Evolutionary conservation across 30 jellyfish, hydroid and myxozoan species (phyloP).

Genomic region (Hydractinia echinata): DNA sequence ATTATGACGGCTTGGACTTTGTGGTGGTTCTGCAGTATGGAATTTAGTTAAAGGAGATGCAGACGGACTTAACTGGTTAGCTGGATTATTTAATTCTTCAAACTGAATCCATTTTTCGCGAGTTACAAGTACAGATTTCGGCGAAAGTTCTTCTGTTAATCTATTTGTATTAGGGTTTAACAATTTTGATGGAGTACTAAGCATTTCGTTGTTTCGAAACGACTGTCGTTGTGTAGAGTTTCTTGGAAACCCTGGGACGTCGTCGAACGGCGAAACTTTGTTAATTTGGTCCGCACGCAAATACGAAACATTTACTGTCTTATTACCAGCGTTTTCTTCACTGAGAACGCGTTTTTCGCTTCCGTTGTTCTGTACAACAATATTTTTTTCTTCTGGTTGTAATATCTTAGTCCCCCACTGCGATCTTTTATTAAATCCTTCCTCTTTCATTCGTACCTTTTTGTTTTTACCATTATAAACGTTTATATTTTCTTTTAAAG

Average conservation of each 20-base stretch:
- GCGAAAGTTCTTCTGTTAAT: not conserved
- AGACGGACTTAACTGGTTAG: not conserved
- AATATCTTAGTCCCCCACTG: too few species aligned
- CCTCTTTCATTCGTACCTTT: too few species aligned
- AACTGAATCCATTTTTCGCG: conserved; percentile 29
- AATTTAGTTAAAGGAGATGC: too few species aligned
- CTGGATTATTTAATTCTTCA: not conserved
- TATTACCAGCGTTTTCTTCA: not conserved
- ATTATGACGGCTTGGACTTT: not conserved
- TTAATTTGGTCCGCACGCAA: conserved; percentile 11
- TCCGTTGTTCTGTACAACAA: too few species aligned
- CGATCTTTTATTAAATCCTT: too few species aligned
- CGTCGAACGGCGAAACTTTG: conserved; percentile 26
- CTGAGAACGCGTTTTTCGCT: too few species aligned
- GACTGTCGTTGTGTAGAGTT: not conserved
- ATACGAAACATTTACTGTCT: not conserved
- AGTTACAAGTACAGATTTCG: not conserved
- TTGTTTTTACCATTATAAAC: too few species aligned
- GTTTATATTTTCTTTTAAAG: too few species aligned
- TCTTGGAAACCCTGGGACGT: conserved; percentile 18
- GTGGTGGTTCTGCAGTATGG: not conserved
- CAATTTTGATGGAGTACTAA: not conserved
- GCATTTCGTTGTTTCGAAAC: not conserved
- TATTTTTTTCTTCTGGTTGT: too few species aligned
- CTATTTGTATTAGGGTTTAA: not conserved